Evolutionary conservation across 2,888 invertebrate genomes (phyloP).

Genomic region (Drosophila anomelani): DNA sequence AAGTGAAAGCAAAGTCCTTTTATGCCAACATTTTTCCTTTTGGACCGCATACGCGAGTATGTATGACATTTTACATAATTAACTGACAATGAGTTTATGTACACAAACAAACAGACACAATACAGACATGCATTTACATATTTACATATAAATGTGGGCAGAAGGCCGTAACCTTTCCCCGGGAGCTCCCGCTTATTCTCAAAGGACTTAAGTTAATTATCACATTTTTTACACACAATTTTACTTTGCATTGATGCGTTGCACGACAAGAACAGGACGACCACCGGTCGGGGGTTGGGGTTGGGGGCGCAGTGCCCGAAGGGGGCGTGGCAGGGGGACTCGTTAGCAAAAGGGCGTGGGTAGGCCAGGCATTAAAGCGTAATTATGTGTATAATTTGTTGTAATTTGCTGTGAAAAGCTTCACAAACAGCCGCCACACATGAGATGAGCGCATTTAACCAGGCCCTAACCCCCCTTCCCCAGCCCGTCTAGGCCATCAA

Average conservation of each 20-base stretch:
- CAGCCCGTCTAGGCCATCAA: constrained; percentile 35
- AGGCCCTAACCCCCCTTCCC: constrained; percentile 29
- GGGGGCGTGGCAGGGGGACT: constrained; percentile 15
- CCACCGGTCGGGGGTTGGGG: not conserved
- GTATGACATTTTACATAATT: constrained; percentile 75
- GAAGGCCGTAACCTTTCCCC: constrained; percentile 27
- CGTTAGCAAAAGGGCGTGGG: constrained; percentile 32
- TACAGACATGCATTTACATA: constrained; percentile 10
- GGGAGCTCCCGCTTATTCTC: constrained; percentile 53
- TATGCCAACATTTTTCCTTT: constrained; percentile 46
- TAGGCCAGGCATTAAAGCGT: constrained; percentile 65
- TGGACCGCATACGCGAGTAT: constrained; percentile 24
- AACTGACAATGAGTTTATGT: constrained; percentile 71
- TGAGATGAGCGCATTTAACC: constrained; percentile 60
- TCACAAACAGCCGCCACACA: constrained; percentile 54
- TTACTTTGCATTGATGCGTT: constrained; percentile 75
- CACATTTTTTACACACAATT: constrained; percentile 80
- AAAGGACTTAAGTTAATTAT: constrained; percentile 79
- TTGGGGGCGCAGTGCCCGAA: not conserved
- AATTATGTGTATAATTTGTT: constrained; percentile 77
- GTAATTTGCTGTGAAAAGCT: constrained; percentile 72
- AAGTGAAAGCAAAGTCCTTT: constrained; percentile 61
- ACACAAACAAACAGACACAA: constrained; percentile 30
- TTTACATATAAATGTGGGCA: constrained; percentile 16
- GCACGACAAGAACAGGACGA: constrained; percentile 20